A percentile compares a stretch with the other conserved stretches of the same genome.
These are phyloP conservation scores for Phyllotis vaccarum DNA, from an alignment of 2,797 vertebrate genomes.

Conservation along the genomic window DNA sequence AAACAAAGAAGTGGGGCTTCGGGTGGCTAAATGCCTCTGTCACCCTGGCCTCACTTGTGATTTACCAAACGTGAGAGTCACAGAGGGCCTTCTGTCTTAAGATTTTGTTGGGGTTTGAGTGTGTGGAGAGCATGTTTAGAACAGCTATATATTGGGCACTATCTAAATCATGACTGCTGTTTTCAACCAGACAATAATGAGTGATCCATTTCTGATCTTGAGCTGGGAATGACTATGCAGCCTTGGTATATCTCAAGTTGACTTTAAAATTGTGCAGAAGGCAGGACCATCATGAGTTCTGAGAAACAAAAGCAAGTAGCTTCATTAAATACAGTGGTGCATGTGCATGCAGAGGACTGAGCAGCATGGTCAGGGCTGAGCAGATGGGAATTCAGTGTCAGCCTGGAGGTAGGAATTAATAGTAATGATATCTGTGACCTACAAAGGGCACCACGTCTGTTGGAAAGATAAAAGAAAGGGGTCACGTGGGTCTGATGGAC, in stretches of 20 bases:
- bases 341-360: not conserved
- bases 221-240: not conserved
- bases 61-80: not conserved
- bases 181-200: not conserved
- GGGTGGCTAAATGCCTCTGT: too few relatives aligned
- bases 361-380: not conserved
- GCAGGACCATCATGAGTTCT: not conserved
- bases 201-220: not conserved
- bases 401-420: not conserved
- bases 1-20: not conserved
- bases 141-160: not conserved
- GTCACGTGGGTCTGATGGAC: not conserved
- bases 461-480: not conserved
- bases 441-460: slow-evolving; percentile 16
- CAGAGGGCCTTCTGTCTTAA: not conserved
- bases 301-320: not conserved
- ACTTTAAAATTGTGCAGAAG: not conserved
- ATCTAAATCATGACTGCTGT: not conserved
- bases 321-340: not conserved
- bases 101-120: not conserved
- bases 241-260: not conserved
- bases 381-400: not conserved
- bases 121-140: not conserved
- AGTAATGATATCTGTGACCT: not conserved
- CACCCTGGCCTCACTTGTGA: not conserved